Evolutionary conservation across 2,113 vertebrate species (phyloP).

Genomic region (Fulmarus glacialis): DNA sequence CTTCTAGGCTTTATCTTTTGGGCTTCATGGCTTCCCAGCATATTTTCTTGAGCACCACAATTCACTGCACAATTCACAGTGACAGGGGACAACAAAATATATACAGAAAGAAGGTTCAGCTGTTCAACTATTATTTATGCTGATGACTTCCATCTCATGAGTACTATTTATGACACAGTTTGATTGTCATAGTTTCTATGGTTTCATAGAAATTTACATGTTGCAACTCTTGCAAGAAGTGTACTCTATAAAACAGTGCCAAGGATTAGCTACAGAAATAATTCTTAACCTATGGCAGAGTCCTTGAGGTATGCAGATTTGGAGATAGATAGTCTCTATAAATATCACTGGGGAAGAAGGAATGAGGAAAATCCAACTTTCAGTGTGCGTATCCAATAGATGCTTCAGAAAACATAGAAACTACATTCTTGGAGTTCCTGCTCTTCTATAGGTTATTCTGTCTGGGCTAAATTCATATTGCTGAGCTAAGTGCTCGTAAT

Average conservation of each 20-base stretch:
- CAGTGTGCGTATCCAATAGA: not conserved
- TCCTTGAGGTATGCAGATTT: not conserved
- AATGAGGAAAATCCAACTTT: not conserved
- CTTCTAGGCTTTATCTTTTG: not conserved
- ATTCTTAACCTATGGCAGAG: not conserved
- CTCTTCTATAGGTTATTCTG: not conserved
- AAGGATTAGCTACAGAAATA: not conserved
- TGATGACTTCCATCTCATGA: not conserved
- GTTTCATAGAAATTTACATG: constrained; percentile 17
- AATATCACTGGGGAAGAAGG: not conserved
- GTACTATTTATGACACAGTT: not conserved
- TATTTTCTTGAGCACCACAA: not conserved
- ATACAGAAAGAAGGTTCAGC: not conserved
- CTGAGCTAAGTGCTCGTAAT: not conserved
- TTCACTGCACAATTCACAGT: not conserved
- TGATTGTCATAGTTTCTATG: constrained; percentile 38
- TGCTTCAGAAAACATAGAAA: not conserved
- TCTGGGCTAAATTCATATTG: not conserved
- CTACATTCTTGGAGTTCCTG: not conserved
- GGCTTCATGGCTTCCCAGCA: not conserved
- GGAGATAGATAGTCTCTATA: not conserved
- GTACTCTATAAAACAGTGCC: not conserved
- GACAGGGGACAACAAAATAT: not conserved
- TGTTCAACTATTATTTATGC: not conserved
- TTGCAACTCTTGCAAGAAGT: not conserved